phyloP scores from a whole-genome alignment of 2,888 invertebrate species.

The Phania funesta region DNA sequence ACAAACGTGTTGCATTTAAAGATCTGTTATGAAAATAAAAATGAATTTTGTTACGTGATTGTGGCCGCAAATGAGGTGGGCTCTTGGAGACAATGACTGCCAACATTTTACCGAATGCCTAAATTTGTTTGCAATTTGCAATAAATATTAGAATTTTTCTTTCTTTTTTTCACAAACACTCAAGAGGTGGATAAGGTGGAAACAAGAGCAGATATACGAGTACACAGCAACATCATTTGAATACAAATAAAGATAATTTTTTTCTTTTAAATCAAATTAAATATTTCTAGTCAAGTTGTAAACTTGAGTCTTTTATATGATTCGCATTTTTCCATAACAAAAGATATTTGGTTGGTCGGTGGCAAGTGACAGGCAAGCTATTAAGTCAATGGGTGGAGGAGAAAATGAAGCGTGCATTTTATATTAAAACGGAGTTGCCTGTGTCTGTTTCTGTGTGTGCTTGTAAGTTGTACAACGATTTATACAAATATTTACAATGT shows the following conservation, averaged over 20 bases:
- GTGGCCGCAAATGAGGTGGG: constrained; percentile 38
- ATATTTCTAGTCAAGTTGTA: too few species aligned
- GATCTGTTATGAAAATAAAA: constrained; percentile 44
- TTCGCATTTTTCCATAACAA: background rate
- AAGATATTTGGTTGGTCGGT: background rate
- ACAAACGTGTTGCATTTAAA: constrained; percentile 57
- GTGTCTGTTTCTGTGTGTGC: background rate
- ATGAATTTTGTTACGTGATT: constrained; percentile 51
- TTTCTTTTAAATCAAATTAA: constrained; percentile 40
- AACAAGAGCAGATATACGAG: constrained; percentile 6
- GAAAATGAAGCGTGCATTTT: constrained; percentile 24
- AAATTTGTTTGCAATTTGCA: constrained; percentile 41
- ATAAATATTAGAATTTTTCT: constrained; percentile 31
- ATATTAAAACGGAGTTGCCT: constrained; percentile 10
- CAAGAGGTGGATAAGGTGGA: background rate
- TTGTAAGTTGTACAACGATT: constrained; percentile 17
- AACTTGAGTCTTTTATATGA: background rate
- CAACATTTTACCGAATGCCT: constrained; percentile 30
- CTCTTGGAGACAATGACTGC: constrained; percentile 34
- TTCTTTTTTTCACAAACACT: background rate
- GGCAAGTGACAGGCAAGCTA: too few species aligned
- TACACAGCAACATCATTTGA: constrained; percentile 38
- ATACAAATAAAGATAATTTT: constrained; percentile 25
- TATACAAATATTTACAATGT: constrained; percentile 57
- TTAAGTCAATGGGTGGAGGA: too few species aligned